Evolutionary conservation across 2,797 vertebrate genomes (phyloP).

Genomic region (Hephaestus fuliginosus): DNA sequence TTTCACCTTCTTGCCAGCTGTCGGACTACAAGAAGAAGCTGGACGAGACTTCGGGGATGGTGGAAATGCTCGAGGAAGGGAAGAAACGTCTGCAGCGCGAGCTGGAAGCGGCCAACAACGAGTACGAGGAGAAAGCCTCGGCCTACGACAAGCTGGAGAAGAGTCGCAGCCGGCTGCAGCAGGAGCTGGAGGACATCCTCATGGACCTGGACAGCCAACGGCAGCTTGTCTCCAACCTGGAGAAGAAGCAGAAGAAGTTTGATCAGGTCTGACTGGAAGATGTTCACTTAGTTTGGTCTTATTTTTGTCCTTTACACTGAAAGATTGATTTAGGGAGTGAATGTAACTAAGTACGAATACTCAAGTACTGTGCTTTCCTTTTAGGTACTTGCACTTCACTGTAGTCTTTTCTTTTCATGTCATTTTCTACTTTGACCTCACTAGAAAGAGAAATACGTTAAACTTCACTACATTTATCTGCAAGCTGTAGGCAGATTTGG

Average conservation of each 20-base stretch:
- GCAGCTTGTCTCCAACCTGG: slow-evolving; percentile 94
- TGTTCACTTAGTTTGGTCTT: neutral
- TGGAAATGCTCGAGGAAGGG: slow-evolving; percentile 94
- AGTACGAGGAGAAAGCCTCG: slow-evolving; percentile 94
- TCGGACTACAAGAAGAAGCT: slow-evolving; percentile 95
- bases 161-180: slow-evolving; percentile 94
- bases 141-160: slow-evolving; percentile 97
- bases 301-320: too few relatives aligned
- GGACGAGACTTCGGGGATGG: slow-evolving; percentile 87
- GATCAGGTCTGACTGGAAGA: slow-evolving; percentile 88
- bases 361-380: too few relatives aligned
- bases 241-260: slow-evolving; percentile 99
- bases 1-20: slow-evolving; percentile 81
- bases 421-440: too few relatives aligned
- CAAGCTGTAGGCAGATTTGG: too few relatives aligned
- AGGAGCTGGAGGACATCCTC: slow-evolving; percentile 95
- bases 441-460: too few relatives aligned
- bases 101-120: slow-evolving; percentile 89
- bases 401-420: too few relatives aligned
- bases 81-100: slow-evolving; percentile 95
- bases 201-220: slow-evolving; percentile 95
- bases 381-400: too few relatives aligned
- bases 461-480: too few relatives aligned
- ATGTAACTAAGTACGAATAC: too few relatives aligned
- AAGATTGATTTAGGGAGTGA: too few relatives aligned